A percentile compares a stretch with the other conserved stretches of the same genome.
These are phyloP conservation scores for Balaeniceps rex DNA, from an alignment of 2,113 vertebrate genomes.

Conservation along the genomic window DNA sequence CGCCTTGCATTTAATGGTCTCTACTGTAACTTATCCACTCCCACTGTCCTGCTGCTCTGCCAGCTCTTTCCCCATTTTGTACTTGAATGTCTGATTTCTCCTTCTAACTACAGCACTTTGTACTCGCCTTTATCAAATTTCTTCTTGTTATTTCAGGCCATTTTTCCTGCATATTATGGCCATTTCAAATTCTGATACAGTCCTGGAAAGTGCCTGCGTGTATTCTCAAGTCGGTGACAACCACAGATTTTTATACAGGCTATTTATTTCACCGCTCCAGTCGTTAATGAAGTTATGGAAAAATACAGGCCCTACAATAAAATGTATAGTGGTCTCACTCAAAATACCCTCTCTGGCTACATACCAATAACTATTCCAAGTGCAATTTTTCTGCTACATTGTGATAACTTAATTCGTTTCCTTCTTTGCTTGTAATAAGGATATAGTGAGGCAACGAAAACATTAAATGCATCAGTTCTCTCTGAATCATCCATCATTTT, in stretches of 20 bases:
- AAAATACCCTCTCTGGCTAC: background rate
- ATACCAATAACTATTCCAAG: background rate
- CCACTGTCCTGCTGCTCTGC: slow-evolving; percentile 5
- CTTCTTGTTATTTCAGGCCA: background rate
- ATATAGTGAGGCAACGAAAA: background rate
- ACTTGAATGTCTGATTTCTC: background rate
- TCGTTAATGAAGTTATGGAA: background rate
- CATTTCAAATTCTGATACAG: background rate
- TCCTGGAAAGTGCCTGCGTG: background rate
- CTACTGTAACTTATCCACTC: background rate
- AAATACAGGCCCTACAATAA: background rate
- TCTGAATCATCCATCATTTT: slow-evolving; percentile 20
- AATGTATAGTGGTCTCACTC: background rate
- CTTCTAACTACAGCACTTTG: background rate
- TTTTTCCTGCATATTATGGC: background rate
- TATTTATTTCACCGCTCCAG: background rate
- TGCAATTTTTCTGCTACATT: background rate
- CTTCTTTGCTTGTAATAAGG: background rate
- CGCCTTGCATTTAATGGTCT: background rate
- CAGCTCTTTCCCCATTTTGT: background rate
- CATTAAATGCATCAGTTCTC: background rate
- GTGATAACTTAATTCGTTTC: background rate
- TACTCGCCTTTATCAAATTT: background rate
- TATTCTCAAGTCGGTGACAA: background rate
- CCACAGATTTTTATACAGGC: background rate